Evolutionary conservation across 2,888 invertebrate genomes (phyloP).

Genomic region (Synanthedon tipuliformis): DNA sequence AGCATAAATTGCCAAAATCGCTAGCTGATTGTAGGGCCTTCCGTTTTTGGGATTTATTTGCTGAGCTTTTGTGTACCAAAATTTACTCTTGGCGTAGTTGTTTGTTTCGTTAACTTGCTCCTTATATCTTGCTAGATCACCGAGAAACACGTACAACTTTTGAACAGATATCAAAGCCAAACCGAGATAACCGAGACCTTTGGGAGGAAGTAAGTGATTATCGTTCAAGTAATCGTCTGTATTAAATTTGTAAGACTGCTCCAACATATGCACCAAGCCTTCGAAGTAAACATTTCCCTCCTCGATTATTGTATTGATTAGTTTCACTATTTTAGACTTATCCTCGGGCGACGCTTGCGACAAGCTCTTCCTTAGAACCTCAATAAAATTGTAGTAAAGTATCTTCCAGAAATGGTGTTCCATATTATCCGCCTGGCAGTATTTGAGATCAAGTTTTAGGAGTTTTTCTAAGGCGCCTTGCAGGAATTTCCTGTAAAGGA

Average conservation of each 20-base stretch:
- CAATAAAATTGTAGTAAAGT: constrained; percentile 88
- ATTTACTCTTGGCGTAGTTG: constrained; percentile 79
- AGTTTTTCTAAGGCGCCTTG: constrained; percentile 77
- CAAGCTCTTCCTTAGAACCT: constrained; percentile 79
- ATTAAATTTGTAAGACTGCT: constrained; percentile 81
- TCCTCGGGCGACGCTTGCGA: constrained; percentile 71
- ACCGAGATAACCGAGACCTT: constrained; percentile 75
- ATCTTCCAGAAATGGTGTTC: constrained; percentile 94
- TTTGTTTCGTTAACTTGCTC: constrained; percentile 85
- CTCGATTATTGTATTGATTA: constrained; percentile 78
- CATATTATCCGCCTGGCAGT: constrained; percentile 87
- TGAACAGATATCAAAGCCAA: constrained; percentile 88
- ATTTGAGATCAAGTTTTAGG: constrained; percentile 83
- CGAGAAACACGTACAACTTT: constrained; percentile 88
- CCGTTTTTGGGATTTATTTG: constrained; percentile 95
- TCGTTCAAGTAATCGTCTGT: constrained; percentile 72
- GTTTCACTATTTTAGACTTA: constrained; percentile 74
- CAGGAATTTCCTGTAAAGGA: constrained; percentile 63
- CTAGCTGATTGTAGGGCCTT: constrained; percentile 94
- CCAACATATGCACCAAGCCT: constrained; percentile 76
- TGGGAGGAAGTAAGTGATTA: constrained; percentile 69
- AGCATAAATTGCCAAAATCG: constrained; percentile 85
- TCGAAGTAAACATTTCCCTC: constrained; percentile 86
- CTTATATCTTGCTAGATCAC: constrained; percentile 92
- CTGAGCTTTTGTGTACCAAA: constrained; percentile 94